Evolutionary conservation across 64 coral and sea anemone species (phyloP).

Genomic region (Pachyseris speciosa): DNA sequence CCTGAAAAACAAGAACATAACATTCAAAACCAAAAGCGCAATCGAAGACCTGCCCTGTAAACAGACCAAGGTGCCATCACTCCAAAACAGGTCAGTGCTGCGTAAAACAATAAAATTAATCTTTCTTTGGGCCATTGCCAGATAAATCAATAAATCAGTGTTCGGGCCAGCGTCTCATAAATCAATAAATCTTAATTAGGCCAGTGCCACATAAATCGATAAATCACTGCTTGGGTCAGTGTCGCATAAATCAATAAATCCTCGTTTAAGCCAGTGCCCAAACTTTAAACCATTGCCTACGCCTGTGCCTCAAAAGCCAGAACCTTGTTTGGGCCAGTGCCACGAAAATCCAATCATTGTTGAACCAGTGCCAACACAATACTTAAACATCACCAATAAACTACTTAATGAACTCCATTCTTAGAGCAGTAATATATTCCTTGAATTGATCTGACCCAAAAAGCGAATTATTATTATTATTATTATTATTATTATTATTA

Average conservation of each 20-base stretch:
- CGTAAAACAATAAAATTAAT: too few species aligned
- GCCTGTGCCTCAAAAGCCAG: conserved; percentile 13
- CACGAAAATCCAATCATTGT: conserved; percentile 17
- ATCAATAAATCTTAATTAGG: conserved; percentile 32
- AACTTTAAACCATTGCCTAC: neutral
- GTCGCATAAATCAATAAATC: neutral
- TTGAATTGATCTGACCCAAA: conserved; percentile 24
- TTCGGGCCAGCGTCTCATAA: conserved; percentile 13
- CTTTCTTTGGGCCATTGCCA: conserved; percentile 44
- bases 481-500: too few species aligned
- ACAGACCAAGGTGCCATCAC: too few species aligned
- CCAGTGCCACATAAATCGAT: conserved; percentile 53
- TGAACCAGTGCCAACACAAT: conserved; percentile 13
- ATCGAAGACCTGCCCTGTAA: conserved; percentile 14
- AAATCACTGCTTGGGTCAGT: conserved; percentile 22
- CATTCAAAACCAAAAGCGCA: conserved; percentile 32
- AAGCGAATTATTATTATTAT: conserved; percentile 45
- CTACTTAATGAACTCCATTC: neutral
- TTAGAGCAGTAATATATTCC: neutral
- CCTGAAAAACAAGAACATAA: conserved; percentile 31
- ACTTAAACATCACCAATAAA: too few species aligned
- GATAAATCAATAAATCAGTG: conserved; percentile 6
- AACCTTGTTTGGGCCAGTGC: neutral
- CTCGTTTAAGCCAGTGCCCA: neutral
- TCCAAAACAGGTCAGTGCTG: too few species aligned